Evolutionary conservation across 64 coral and sea anemone genomes (phyloP).

Genomic region (Porites lutea): DNA sequence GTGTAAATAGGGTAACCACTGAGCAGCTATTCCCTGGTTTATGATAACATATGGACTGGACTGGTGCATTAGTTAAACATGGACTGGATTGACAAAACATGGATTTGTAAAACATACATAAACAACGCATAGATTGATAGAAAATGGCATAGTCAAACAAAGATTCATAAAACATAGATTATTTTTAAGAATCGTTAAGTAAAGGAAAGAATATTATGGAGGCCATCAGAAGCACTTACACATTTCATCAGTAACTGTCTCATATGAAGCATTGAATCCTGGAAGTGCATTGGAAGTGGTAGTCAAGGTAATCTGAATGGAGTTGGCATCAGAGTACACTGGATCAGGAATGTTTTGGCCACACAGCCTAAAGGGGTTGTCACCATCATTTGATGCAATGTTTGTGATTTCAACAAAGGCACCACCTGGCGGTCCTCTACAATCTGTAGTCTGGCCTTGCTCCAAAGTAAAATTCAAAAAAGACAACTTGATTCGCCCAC

Average conservation of each 20-base stretch:
- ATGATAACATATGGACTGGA: too few species aligned
- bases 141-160: too few species aligned
- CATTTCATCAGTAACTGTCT: neutral
- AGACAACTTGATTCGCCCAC: conserved; percentile 1
- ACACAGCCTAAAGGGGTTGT: neutral
- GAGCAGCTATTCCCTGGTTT: too few species aligned
- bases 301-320: neutral
- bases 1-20: too few species aligned
- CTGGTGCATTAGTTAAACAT: too few species aligned
- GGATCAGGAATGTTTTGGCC: neutral
- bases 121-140: too few species aligned
- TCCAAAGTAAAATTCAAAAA: conserved; percentile 7
- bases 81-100: too few species aligned
- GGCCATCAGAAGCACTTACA: neutral
- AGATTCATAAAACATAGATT: too few species aligned
- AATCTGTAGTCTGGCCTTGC: neutral
- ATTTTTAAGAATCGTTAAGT: neutral
- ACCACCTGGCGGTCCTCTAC: neutral
- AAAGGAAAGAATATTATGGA: neutral
- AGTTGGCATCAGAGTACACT: neutral
- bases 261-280: conserved; percentile 13
- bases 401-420: neutral
- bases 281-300: neutral
- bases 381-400: neutral
- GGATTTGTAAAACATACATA: too few species aligned